A percentile compares a stretch with the other conserved stretches of the same genome.
These are phyloP conservation scores for Caiman crocodilus DNA, from an alignment of 2,797 vertebrate genomes.

Conservation along the genomic window DNA sequence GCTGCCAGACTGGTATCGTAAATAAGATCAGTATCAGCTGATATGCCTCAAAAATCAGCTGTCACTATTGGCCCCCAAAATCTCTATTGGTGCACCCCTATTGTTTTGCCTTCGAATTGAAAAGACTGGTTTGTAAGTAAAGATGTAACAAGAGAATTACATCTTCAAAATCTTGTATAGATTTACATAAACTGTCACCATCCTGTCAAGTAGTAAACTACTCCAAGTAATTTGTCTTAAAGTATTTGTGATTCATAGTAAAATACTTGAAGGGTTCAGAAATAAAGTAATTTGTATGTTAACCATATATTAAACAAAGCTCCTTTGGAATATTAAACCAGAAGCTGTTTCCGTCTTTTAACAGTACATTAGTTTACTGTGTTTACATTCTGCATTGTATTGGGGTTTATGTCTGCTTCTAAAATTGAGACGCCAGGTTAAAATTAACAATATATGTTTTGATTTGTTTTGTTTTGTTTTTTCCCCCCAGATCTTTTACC, in stretches of 20 bases:
- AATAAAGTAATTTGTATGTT: neutral
- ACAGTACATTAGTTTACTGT: neutral
- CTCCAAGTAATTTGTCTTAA: neutral
- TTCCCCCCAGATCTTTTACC: slow-evolving; percentile 88
- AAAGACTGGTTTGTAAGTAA: neutral
- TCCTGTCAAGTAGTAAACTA: neutral
- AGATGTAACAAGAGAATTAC: neutral
- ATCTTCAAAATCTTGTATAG: neutral
- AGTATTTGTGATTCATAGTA: neutral
- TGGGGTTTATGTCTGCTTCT: neutral
- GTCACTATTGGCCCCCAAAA: too few relatives aligned
- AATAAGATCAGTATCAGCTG: too few relatives aligned
- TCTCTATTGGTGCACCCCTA: too few relatives aligned
- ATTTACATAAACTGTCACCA: neutral
- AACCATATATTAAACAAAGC: neutral
- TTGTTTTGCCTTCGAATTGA: neutral
- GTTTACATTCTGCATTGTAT: neutral
- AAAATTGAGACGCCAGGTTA: neutral
- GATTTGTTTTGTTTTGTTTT: neutral
- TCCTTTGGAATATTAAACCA: neutral
- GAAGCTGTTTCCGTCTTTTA: neutral
- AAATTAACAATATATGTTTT: neutral
- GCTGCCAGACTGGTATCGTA: too few relatives aligned
- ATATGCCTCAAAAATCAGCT: too few relatives aligned
- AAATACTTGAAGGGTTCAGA: neutral